Evolutionary conservation across 2,888 invertebrate genomes (phyloP).

Genomic region (Morpho deidamia): DNA sequence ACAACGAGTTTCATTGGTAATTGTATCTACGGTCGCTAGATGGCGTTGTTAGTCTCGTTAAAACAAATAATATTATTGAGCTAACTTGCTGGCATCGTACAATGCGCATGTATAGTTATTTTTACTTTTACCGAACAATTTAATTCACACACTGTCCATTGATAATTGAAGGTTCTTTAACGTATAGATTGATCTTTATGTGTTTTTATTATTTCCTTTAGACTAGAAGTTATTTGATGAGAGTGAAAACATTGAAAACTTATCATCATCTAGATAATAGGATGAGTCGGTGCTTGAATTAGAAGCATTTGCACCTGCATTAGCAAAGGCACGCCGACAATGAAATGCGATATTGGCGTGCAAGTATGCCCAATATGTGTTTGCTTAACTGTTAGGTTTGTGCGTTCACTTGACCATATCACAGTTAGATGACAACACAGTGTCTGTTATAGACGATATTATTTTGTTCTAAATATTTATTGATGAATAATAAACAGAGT

Average conservation of each 20-base stretch:
- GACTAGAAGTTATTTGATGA: not conserved
- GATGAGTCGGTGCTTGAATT: constrained; percentile 30
- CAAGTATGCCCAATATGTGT: constrained; percentile 59
- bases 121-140: too few species aligned
- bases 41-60: not conserved
- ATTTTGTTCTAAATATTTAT: too few species aligned
- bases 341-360: constrained; percentile 69
- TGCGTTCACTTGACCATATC: constrained; percentile 64
- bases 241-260: constrained; percentile 24
- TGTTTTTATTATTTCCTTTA: not conserved
- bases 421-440: constrained; percentile 55
- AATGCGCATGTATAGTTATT: too few species aligned
- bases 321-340: constrained; percentile 55
- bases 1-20: not conserved
- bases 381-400: constrained; percentile 67
- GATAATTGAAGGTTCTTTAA: too few species aligned
- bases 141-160: too few species aligned
- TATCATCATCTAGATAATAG: constrained; percentile 21
- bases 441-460: too few species aligned
- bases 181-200: not conserved
- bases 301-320: constrained; percentile 52
- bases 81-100: too few species aligned
- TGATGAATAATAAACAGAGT: too few species aligned
- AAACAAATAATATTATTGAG: too few species aligned
- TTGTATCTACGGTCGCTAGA: not conserved